Percentiles rank a stretch among this genome's conserved stretches.
These are phyloP conservation scores for Cyanoramphus novaezelandiae DNA, from an alignment of 2,113 vertebrate species.

Conservation along the genomic window DNA sequence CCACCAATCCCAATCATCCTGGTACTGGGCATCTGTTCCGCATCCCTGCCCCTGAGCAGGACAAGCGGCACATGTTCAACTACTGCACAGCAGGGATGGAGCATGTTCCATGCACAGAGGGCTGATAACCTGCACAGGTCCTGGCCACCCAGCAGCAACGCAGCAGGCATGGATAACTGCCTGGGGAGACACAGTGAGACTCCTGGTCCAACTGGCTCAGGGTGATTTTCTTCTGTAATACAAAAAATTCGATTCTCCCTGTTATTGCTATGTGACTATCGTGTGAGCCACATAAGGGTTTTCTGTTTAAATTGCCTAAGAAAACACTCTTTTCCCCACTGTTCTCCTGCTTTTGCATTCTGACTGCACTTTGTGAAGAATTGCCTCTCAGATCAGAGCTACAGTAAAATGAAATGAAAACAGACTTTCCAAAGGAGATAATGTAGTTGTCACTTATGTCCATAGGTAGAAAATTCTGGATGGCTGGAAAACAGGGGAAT, in stretches of 20 bases:
- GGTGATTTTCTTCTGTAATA: neutral
- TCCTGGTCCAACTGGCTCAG: neutral
- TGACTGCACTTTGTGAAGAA: accelerated
- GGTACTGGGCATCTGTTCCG: neutral
- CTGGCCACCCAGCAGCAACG: neutral
- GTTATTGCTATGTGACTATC: neutral
- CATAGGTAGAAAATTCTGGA: neutral
- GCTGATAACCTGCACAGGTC: neutral
- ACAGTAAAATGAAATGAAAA: neutral
- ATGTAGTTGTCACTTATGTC: accelerated
- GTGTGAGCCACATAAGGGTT: neutral
- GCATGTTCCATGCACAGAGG: accelerated
- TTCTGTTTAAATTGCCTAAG: neutral
- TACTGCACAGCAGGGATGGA: accelerated
- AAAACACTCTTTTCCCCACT: neutral
- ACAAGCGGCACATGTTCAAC: neutral
- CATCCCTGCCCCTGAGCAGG: neutral
- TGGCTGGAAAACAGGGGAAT: neutral
- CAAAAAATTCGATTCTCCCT: neutral
- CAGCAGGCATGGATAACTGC: neutral
- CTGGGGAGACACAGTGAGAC: neutral
- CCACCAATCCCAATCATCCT: accelerated
- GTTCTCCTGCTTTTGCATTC: neutral
- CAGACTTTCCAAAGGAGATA: neutral
- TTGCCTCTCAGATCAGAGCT: neutral